phyloP scores from a whole-genome alignment of 2,888 invertebrate species.

The Melieria crassipennis region DNA sequence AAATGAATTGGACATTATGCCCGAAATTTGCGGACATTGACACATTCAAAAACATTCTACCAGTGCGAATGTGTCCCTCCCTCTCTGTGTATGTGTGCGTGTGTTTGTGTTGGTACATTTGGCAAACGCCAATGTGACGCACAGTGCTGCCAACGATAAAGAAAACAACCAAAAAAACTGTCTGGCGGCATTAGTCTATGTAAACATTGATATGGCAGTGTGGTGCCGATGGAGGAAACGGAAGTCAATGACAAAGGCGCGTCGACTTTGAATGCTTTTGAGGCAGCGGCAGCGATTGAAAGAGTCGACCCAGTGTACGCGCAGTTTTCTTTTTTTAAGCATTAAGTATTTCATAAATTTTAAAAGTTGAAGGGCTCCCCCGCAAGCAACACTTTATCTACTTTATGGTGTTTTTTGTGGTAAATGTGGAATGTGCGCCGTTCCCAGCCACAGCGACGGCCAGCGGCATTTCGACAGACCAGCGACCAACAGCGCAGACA shows the following conservation, averaged over 20 bases:
- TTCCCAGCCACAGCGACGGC: no score
- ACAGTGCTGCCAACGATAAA: no score
- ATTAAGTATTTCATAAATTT: slow-evolving; percentile 22
- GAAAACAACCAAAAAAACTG: no score
- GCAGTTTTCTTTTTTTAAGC: slow-evolving; percentile 1
- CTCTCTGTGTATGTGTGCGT: not conserved
- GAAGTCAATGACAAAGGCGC: slow-evolving; percentile 35
- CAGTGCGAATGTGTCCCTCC: not conserved
- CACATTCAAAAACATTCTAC: no score
- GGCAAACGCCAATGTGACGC: not conserved
- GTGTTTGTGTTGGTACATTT: slow-evolving; percentile 8
- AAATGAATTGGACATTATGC: no score
- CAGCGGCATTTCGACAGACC: no score
- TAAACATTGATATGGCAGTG: slow-evolving; percentile 28
- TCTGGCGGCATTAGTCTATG: no score
- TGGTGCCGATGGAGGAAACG: slow-evolving; percentile 27
- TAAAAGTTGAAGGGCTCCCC: slow-evolving; percentile 26
- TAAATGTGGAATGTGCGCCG: no score
- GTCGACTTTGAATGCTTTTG: slow-evolving; percentile 28
- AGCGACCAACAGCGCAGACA: no score
- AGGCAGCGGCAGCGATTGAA: not conserved
- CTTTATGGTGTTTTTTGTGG: no score
- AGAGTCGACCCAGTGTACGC: not conserved
- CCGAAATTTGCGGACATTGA: no score
- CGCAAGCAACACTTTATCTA: no score